These are phyloP conservation scores for Styela clava DNA, from an alignment of 23 tunicate genomes.

Conservation along the genomic window DNA sequence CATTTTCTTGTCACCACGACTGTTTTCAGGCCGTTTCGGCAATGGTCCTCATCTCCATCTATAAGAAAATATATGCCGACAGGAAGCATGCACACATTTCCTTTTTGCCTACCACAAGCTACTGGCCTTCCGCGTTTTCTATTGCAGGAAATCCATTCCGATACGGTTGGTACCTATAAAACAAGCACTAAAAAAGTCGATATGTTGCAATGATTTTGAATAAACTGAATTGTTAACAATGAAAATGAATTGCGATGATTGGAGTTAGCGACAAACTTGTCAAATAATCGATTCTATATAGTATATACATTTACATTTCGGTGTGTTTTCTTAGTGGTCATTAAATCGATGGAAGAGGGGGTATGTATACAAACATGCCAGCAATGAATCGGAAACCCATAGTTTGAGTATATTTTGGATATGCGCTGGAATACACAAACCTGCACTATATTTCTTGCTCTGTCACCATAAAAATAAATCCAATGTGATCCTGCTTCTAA, in stretches of 20 bases:
- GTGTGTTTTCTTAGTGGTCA: too few species aligned
- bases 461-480: slow-evolving; percentile 8
- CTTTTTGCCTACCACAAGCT: background rate
- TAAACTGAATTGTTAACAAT: too few species aligned
- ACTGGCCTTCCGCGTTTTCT: background rate
- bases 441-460: background rate
- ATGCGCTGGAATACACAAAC: too few species aligned
- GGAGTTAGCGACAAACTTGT: too few species aligned
- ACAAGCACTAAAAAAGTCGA: background rate
- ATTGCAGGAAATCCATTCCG: background rate
- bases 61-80: slow-evolving; percentile 1
- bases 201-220: background rate
- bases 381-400: too few species aligned
- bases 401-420: too few species aligned
- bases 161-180: background rate
- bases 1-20: background rate
- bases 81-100: background rate
- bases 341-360: too few species aligned
- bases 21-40: background rate
- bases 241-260: too few species aligned
- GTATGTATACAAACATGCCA: too few species aligned
- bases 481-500: background rate
- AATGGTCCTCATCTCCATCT: background rate
- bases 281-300: too few species aligned
- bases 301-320: too few species aligned